Evolutionary conservation across 2,797 vertebrate genomes (phyloP).

Genomic region (Perodicticus potto): DNA sequence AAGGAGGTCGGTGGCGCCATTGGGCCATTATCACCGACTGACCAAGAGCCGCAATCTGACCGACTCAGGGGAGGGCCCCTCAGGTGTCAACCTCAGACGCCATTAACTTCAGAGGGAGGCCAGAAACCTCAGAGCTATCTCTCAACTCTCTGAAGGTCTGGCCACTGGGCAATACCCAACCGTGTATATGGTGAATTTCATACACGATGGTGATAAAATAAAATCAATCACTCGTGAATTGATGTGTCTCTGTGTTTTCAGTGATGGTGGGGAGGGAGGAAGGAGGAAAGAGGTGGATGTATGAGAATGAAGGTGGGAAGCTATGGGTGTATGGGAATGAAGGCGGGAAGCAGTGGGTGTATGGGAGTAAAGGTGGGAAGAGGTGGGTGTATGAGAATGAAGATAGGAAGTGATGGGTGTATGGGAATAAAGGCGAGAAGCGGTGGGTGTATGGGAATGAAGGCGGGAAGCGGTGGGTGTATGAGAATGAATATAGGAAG

Average conservation of each 20-base stretch:
- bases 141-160: background rate
- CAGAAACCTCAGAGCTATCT: background rate
- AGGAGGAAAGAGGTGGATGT: background rate
- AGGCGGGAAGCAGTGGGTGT: too few relatives aligned
- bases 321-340: too few relatives aligned
- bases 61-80: background rate
- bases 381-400: background rate
- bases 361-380: too few relatives aligned
- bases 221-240: background rate
- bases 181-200: background rate
- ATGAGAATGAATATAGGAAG: background rate
- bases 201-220: background rate
- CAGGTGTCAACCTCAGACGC: rapidly evolving
- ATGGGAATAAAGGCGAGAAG: too few relatives aligned
- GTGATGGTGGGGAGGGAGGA: background rate
- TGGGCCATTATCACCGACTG: background rate
- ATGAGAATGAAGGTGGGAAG: too few relatives aligned
- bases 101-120: background rate
- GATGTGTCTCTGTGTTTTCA: background rate
- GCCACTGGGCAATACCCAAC: too few relatives aligned
- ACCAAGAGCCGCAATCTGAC: background rate
- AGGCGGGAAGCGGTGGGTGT: too few relatives aligned
- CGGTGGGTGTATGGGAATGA: too few relatives aligned
- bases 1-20: background rate
- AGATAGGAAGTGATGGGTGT: too few relatives aligned